Evolutionary conservation across 2,797 vertebrate species (phyloP), one percentile per base, ranked within the genome.

Genomic region (Hyperoplus immaculatus): DNA sequence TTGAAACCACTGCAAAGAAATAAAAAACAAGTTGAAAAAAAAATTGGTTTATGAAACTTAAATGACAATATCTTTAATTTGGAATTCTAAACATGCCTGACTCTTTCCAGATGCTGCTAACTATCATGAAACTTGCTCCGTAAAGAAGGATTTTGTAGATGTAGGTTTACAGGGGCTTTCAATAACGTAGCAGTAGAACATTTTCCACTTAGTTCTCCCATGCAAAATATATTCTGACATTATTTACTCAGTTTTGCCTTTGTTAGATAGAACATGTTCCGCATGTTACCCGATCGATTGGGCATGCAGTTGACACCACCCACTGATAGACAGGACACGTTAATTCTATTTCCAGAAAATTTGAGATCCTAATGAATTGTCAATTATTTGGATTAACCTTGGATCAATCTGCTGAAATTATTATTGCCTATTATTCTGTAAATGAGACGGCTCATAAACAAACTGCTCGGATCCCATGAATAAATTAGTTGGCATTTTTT

Each of bases 371-470:
- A 86, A 90, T 90, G 80, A 91, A 91, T 88, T 87, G 85, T 72
- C 86, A 89, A 92, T 92, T 89, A 91, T 92, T 88, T 88, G 86
- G 84, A 92, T 93, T 91, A 93, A 92, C 91, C 89, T 78, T 46
- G 80, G 88, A 92, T 92, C 91, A 91, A 88, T 90, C 79, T 77
- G 72, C 76, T 59, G 79, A 88, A 91, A 93, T 89, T 88, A 90
- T 89, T 90, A 89, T 82, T 85, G 89, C 90, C 89, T 92, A 89
- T 93, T 90, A 90, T 92, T 93, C 84, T 89, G 72, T 88, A 92
- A 93, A 93, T 89, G 83, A 93, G 86, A 78, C 67, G 43, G 74
- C 80, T 85, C 80, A 71, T 88, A 92, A 93, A 94, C 88, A 94
- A 90, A 92, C 86, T 43, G 84, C 85, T 87, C 60, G 15, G 77